Percentiles rank a stretch among this genome's conserved stretches.
phyloP scores from a whole-genome alignment of 2,797 vertebrate species.

The Salarias fasciatus region DNA sequence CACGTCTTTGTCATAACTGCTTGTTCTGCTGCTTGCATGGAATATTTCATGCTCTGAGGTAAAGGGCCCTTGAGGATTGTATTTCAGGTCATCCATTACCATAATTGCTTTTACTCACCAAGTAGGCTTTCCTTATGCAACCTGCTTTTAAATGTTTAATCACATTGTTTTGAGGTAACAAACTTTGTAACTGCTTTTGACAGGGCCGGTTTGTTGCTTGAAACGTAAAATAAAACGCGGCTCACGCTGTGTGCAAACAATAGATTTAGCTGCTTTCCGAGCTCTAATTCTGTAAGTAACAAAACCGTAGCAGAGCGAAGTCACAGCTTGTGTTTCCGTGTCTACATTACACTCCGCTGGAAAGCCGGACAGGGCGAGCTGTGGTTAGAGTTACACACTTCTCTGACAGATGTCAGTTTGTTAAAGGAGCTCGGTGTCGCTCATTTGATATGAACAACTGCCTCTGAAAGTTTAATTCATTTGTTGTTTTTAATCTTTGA shows the following conservation, averaged over 20 bases:
- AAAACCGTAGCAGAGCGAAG: slow-evolving; percentile 50
- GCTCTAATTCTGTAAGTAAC: slow-evolving; percentile 73
- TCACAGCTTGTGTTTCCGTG: slow-evolving; percentile 78
- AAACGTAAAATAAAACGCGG: slow-evolving; percentile 70
- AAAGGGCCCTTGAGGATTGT: slow-evolving; percentile 79
- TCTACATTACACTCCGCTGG: slow-evolving; percentile 81
- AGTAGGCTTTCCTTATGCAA: slow-evolving; percentile 80
- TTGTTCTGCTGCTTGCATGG: slow-evolving; percentile 53
- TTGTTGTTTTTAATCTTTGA: slow-evolving; percentile 62
- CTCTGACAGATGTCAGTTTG: slow-evolving; percentile 78
- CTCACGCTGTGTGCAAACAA: slow-evolving; percentile 60
- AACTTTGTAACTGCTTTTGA: slow-evolving; percentile 73
- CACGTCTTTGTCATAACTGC: slow-evolving; percentile 60
- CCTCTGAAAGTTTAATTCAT: slow-evolving; percentile 70
- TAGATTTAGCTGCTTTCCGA: slow-evolving; percentile 56
- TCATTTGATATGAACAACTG: slow-evolving; percentile 72
- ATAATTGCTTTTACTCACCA: slow-evolving; percentile 85
- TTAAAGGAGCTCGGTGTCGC: slow-evolving; percentile 74
- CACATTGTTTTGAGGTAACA: slow-evolving; percentile 79
- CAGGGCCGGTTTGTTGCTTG: slow-evolving; percentile 55
- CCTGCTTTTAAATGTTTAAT: slow-evolving; percentile 85
- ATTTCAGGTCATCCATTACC: slow-evolving; percentile 85
- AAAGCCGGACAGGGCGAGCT: slow-evolving; percentile 72
- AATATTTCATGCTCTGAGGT: slow-evolving; percentile 76
- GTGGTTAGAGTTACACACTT: slow-evolving; percentile 83